Evolutionary conservation across 2,888 invertebrate genomes (phyloP), one percentile per base, ranked within the genome.

Genomic region (Euzophera pinguis): DNA sequence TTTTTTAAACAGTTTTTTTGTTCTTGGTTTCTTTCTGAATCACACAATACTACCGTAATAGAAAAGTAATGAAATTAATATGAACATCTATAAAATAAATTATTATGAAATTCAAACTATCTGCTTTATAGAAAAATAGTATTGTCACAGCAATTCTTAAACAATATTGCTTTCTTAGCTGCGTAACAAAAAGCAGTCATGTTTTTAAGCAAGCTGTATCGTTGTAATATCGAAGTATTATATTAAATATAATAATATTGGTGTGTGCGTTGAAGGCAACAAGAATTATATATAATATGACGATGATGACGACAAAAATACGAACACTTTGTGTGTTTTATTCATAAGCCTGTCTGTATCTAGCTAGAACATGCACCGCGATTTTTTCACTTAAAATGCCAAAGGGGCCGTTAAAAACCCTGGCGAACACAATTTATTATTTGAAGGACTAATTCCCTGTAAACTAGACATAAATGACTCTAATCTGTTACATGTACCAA

Each of bases 141-240:
- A 53, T 62, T 56, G 52, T 64, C 56, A 62, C 62, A 63, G 62
- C 61, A 65, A 60, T 57, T 62, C 64, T 64, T 67, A 69, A 67
- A 62, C 58, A 58, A 71, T 69, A 68, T 65, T 53, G 67, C 69
- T 62, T 64, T 64, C 65, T 63, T 65, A 67, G 65, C 54, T 61
- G 64, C 65, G 71, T 66, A 45, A 32, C 14, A 60, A 55, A 69
- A 75, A 76, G 72, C 78, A 77, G 71, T 77, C 74, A 53, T 60
- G 62, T 67, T 60, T 67, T 61, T 29, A 60, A 77, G 81, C 82
- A 83, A 81, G 82, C 78, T 76, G 61, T 58, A 65, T 80, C 67
- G 71, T 78, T 76, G 72, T 79, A 64, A 63, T 71, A 62, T 51
- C 53, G 53, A 50, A 22, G 48, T 55, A 3, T 35, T 49, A 39